Conservation (phyloP, 2,888 invertebrate species). For the Odontocolon sp. region DNA sequence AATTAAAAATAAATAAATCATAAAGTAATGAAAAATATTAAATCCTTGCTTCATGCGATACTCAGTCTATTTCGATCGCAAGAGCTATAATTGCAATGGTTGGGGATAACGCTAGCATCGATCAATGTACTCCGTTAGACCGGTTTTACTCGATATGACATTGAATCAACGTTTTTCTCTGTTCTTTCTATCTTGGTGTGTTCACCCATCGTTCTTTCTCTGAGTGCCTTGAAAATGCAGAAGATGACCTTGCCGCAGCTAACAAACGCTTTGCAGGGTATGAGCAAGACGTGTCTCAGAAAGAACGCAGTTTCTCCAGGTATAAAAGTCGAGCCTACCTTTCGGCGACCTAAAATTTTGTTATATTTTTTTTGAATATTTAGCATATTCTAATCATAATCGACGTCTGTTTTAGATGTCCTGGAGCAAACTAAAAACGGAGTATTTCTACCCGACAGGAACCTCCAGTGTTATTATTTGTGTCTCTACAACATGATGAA, state of each 20-base stretch:
- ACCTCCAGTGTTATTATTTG: constrained; percentile 82
- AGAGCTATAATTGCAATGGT: not conserved
- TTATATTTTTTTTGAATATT: no score
- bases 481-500: constrained; percentile 83
- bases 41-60: not conserved
- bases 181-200: not conserved
- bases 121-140: not conserved
- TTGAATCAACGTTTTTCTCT: constrained; percentile 34
- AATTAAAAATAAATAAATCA: not conserved
- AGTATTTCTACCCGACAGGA: constrained; percentile 61
- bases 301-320: constrained; percentile 84
- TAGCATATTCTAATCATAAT: not conserved
- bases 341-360: no score
- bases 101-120: not conserved
- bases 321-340: constrained; percentile 70
- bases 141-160: constrained; percentile 1
- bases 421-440: constrained; percentile 60
- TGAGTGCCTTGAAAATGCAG: constrained; percentile 38
- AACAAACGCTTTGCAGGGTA: constrained; percentile 84
- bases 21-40: not conserved
- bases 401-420: constrained; percentile 57
- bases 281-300: constrained; percentile 85
- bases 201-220: not conserved
- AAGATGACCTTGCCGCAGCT: constrained; percentile 83
- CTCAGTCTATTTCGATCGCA: not conserved